Conservation (phyloP, 2,888 invertebrate species). For the Agrochola macilenta region DNA sequence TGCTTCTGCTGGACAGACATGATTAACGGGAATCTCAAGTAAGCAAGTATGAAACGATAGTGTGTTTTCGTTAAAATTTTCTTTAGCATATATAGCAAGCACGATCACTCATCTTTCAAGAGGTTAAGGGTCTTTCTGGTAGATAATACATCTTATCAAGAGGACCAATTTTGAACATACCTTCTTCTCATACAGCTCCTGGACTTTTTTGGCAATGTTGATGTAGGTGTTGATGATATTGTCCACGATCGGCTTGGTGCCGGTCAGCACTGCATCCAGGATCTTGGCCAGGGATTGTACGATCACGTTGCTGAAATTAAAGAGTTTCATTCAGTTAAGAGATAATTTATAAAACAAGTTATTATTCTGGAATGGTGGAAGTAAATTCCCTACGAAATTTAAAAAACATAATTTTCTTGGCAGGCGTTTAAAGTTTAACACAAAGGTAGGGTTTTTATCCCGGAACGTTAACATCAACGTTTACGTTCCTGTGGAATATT, state of each 20-base stretch:
- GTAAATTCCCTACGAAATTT: not conserved
- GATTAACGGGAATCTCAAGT: not conserved
- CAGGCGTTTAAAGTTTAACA: no score
- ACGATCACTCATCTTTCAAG: not conserved
- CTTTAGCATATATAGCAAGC: no score
- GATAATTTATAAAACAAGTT: not conserved
- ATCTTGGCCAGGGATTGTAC: conserved; percentile 78
- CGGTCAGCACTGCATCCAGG: conserved; percentile 76
- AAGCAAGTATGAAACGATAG: not conserved
- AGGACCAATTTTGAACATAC: conserved; percentile 62
- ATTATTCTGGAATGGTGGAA: not conserved
- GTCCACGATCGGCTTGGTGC: conserved; percentile 80
- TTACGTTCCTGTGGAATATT: no score
- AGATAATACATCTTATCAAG: no score
- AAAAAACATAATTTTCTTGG: no score
- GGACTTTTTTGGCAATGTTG: conserved; percentile 75
- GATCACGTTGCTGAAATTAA: conserved; percentile 75
- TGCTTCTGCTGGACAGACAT: not conserved
- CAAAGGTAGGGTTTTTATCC: no score
- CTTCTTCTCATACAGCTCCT: conserved; percentile 80
- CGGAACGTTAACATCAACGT: no score
- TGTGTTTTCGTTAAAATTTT: not conserved
- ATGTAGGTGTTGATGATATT: conserved; percentile 70
- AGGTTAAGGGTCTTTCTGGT: not conserved
- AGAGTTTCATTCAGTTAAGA: not conserved